Conservation (phyloP, 2,888 invertebrate species). For the Clunio marinus region DNA sequence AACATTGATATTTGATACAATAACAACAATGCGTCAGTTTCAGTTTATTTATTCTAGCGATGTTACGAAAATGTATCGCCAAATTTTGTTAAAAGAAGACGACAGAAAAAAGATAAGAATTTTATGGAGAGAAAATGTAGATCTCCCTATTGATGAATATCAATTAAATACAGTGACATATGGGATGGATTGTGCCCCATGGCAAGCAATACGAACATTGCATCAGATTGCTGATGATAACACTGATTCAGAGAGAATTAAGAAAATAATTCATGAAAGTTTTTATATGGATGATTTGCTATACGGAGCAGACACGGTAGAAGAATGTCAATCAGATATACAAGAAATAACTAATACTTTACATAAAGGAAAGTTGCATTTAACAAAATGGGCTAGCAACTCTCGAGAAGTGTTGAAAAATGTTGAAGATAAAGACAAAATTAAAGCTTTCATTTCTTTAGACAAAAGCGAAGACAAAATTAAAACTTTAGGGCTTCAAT, state of each 20-base stretch:
- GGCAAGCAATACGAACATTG: conserved; percentile 26
- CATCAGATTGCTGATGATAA: conserved; percentile 33
- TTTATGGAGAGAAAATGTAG: conserved; percentile 23
- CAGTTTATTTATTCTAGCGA: neutral
- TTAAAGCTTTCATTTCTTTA: neutral
- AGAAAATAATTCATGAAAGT: neutral
- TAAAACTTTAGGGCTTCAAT: neutral
- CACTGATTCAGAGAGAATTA: neutral
- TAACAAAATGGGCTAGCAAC: conserved; percentile 38
- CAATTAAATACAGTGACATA: conserved; percentile 35
- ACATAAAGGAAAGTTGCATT: conserved; percentile 1
- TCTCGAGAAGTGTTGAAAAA: conserved; percentile 3
- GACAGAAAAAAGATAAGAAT: conserved; percentile 26
- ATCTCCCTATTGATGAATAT: conserved; percentile 20
- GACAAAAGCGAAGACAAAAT: neutral
- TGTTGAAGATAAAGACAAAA: neutral
- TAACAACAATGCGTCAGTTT: neutral
- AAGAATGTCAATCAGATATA: neutral
- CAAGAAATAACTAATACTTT: conserved; percentile 15
- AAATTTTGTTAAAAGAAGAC: conserved; percentile 14
- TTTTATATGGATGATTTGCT: neutral
- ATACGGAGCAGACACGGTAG: neutral
- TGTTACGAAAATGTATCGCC: conserved; percentile 36
- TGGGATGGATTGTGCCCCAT: conserved; percentile 24
- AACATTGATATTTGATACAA: neutral